Conservation (phyloP, 2,113 vertebrate species). For the Cynocephalus volans region DNA sequence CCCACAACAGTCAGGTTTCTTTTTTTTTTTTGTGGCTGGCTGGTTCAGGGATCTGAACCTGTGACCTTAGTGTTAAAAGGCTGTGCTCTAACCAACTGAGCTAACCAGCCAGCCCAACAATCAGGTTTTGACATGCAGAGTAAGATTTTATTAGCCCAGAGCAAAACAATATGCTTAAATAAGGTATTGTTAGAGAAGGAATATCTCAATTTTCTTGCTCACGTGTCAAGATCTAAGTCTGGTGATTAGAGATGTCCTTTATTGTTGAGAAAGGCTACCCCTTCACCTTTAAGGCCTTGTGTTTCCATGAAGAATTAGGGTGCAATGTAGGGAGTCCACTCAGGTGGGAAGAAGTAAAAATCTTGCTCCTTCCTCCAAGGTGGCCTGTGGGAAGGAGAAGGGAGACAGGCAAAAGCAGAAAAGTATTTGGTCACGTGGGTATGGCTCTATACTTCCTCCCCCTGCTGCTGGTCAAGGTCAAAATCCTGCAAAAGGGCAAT, state of each 20-base stretch:
- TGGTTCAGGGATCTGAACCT: no score
- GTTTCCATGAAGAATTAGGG: background rate
- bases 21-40: no score
- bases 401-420: background rate
- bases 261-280: background rate
- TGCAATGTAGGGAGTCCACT: background rate
- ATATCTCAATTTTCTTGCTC: background rate
- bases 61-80: no score
- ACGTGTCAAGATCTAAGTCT: background rate
- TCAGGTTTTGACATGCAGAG: background rate
- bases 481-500: background rate
- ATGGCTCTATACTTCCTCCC: rapidly evolving
- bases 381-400: background rate
- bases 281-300: background rate
- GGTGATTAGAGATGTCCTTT: background rate
- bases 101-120: no score
- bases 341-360: background rate
- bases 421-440: background rate
- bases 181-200: background rate
- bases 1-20: background rate
- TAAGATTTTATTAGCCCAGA: background rate
- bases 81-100: no score
- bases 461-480: background rate
- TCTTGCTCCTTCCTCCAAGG: background rate
- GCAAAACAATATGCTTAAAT: background rate